These are phyloP conservation scores for Coptodon bakossiorum DNA, from an alignment of 2,113 vertebrate species.

Conservation along the genomic window DNA sequence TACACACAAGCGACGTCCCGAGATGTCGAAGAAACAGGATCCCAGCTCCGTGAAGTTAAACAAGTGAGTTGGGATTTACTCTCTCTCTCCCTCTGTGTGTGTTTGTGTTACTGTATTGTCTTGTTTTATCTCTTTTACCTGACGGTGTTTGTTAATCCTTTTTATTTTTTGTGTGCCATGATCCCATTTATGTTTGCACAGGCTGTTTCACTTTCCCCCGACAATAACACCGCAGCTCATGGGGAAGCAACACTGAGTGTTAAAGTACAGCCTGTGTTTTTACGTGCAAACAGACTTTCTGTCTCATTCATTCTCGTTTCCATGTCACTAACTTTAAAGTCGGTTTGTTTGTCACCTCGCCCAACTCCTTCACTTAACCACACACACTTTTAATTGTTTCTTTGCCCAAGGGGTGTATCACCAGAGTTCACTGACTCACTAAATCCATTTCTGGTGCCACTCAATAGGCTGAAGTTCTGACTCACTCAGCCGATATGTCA, in stretches of 20 bases:
- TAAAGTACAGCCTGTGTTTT: background rate
- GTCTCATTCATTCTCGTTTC: background rate
- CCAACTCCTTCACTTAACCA: background rate
- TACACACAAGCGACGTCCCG: background rate
- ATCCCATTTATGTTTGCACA: background rate
- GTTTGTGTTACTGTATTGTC: background rate
- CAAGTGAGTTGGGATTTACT: slow-evolving; percentile 59
- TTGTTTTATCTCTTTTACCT: background rate
- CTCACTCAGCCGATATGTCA: background rate
- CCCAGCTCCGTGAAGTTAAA: slow-evolving; percentile 39
- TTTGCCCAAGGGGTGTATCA: slow-evolving; percentile 17
- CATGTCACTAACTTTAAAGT: background rate
- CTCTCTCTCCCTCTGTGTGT: background rate
- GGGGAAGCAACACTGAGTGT: background rate
- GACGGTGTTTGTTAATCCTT: rapidly evolving
- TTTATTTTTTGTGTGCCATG: background rate
- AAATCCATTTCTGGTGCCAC: background rate
- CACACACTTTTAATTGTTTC: background rate
- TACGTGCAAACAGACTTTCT: background rate
- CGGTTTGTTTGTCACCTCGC: background rate
- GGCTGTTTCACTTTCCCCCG: background rate
- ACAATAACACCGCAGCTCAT: background rate
- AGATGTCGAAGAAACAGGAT: slow-evolving; percentile 66
- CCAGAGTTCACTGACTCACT: background rate
- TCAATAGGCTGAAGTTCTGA: background rate